Base-by-base conservation (phyloP, 2,888 invertebrate genomes). In the Xestia rhomboidea region DNA sequence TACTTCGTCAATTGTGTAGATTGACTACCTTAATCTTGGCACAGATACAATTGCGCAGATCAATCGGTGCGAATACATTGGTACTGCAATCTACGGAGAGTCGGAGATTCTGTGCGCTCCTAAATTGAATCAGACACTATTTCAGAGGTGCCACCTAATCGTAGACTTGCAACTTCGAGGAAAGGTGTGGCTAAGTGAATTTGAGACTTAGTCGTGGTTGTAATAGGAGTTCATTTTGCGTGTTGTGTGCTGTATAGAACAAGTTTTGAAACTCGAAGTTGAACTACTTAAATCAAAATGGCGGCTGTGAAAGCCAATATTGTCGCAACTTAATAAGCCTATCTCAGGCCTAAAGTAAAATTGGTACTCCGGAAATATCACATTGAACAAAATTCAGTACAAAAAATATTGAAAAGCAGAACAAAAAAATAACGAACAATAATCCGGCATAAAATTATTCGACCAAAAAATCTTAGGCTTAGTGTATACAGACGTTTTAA, bases 21-120 rank as follows among this genome's bases (percentile, higher is more conserved):
- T 70, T 69, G 70, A 81, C 49, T 80, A 71, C 77, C 86, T 87
- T 77, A 87, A 86, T 86, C 84, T 87, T 79, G 70, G 49, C 57
- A 64, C 80, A 54, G 71, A 74, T 76, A 79, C 79, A 63, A 73
- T 70, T 77, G 69, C 76, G 57, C 66, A 76, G 73, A 81, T 82
- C 82, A 79, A 88, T 86, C 60, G 57, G 46, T 64, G 60, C 69
- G 72, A 78, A 81, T 80, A 79, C 78, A 81, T 84, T 77, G 71
- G 62, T 38, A 51, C n/a, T 51, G 63, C 60, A 76, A 77, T 81
- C 68, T 68, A 70, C 18, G 13, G 63, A 34, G 46, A 44, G 34
- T 44, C 24, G 24, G 63, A 46, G 46, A 51, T 46, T 62, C 64
- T 57, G 7, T 69, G 62, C 60, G 49, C 44, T 74, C 30, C 68